Percentiles rank a stretch among this genome's conserved stretches.
phyloP scores from a whole-genome alignment of 2,113 vertebrate genomes.

The Seriola dumerili region DNA sequence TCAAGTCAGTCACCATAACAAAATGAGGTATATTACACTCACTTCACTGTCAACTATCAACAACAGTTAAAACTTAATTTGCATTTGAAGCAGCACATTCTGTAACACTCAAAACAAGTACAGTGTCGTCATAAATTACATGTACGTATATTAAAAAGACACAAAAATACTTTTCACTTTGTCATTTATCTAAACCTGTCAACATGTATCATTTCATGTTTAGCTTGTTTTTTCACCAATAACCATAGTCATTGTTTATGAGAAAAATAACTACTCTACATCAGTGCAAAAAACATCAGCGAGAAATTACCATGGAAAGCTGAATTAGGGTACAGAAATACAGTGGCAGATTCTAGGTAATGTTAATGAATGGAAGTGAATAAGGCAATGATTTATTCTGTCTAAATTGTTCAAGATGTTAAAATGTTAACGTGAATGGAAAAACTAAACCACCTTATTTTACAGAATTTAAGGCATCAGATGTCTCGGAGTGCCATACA shows the following conservation, averaged over 20 bases:
- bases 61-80: conserved; percentile 52
- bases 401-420: conserved; percentile 12
- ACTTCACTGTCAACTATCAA: conserved; percentile 42
- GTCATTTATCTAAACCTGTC: conserved; percentile 61
- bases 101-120: conserved; percentile 59
- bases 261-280: conserved; percentile 38
- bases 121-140: conserved; percentile 55
- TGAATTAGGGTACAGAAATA: conserved; percentile 25
- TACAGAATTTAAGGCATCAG: conserved; percentile 67
- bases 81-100: conserved; percentile 72
- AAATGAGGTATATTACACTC: conserved; percentile 72
- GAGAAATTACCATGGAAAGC: conserved; percentile 32
- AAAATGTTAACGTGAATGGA: conserved; percentile 20
- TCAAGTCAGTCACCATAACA: conserved; percentile 46
- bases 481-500: conserved; percentile 45
- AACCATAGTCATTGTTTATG: conserved; percentile 23
- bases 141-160: conserved; percentile 62
- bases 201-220: conserved; percentile 9
- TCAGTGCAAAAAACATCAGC: conserved; percentile 55
- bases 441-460: conserved; percentile 26
- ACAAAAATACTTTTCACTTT: conserved; percentile 72
- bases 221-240: conserved; percentile 29
- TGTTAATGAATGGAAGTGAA: conserved; percentile 33
- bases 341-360: conserved; percentile 21
- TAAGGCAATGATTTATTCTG: conserved; percentile 65